phyloP scores from a whole-genome alignment of 1,140 invertebrate species.

The Asobara japonica region DNA sequence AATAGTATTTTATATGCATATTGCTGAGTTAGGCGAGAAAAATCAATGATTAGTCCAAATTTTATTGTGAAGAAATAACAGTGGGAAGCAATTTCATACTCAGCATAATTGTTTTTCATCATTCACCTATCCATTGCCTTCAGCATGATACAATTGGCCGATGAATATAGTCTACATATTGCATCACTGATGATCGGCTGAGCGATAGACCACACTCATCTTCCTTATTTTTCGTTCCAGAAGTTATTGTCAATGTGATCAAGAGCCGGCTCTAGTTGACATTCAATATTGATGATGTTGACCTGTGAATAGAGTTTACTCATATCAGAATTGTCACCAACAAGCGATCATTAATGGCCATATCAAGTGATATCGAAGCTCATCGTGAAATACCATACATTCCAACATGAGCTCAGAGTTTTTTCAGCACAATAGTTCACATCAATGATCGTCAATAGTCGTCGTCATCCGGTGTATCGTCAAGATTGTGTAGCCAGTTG shows the following conservation, averaged over 20 bases:
- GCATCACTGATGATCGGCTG: background rate
- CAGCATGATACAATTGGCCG: background rate
- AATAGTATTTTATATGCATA: background rate
- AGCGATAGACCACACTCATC: background rate
- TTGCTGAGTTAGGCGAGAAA: background rate
- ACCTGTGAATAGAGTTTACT: conserved; percentile 14
- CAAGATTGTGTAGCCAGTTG: conserved; percentile 88
- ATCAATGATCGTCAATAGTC: background rate
- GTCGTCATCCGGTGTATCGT: conserved; percentile 67
- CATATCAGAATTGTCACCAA: background rate
- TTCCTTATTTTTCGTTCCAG: background rate
- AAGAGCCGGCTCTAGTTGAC: conserved; percentile 4
- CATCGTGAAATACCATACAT: background rate
- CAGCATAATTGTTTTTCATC: background rate
- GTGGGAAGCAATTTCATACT: background rate
- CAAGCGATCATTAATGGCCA: background rate
- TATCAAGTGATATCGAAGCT: background rate
- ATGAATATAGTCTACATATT: background rate
- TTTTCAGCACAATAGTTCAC: background rate
- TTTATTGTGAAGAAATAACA: background rate
- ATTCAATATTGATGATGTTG: background rate
- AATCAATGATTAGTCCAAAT: background rate
- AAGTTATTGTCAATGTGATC: conserved; percentile 1
- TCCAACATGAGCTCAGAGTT: background rate
- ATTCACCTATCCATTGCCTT: background rate